Evolutionary conservation across 2,113 vertebrate genomes (phyloP).

Genomic region (Vulpes ferrilata): DNA sequence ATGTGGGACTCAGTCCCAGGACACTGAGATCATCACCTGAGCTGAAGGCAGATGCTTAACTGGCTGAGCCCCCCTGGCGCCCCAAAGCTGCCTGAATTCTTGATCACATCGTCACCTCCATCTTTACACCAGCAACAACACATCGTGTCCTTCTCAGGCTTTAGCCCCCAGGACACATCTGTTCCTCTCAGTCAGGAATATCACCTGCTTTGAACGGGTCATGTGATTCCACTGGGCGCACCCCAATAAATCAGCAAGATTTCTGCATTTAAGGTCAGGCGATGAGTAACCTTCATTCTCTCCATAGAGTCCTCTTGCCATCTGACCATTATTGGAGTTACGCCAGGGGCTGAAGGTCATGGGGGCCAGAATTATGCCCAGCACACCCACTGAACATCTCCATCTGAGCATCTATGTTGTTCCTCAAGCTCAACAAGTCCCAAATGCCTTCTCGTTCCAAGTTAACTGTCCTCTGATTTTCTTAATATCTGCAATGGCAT

Average conservation of each 20-base stretch:
- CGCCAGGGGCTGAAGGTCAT: not conserved
- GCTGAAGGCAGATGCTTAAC: too few relatives aligned
- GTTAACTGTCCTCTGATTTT: not conserved
- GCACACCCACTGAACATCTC: not conserved
- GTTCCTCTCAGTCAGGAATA: not conserved
- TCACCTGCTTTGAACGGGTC: too few relatives aligned
- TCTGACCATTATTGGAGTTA: rapidly evolving
- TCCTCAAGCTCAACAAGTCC: not conserved
- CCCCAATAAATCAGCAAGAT: not conserved
- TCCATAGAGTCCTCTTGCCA: too few relatives aligned
- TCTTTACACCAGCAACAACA: too few relatives aligned
- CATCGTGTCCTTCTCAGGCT: rapidly evolving
- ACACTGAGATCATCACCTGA: too few relatives aligned
- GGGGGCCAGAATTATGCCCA: not conserved
- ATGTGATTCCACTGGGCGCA: not conserved
- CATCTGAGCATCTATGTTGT: not conserved
- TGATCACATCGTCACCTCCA: rapidly evolving
- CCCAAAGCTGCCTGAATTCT: not conserved
- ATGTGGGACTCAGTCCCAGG: too few relatives aligned
- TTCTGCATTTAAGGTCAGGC: not conserved
- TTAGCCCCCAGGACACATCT: not conserved
- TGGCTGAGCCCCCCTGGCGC: too few relatives aligned
- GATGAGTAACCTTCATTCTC: not conserved
- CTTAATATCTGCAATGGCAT: not conserved
- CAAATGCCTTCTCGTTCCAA: not conserved